Evolutionary conservation across 2,797 vertebrate species (phyloP).

Genomic region (Melanotaenia trifasciata): DNA sequence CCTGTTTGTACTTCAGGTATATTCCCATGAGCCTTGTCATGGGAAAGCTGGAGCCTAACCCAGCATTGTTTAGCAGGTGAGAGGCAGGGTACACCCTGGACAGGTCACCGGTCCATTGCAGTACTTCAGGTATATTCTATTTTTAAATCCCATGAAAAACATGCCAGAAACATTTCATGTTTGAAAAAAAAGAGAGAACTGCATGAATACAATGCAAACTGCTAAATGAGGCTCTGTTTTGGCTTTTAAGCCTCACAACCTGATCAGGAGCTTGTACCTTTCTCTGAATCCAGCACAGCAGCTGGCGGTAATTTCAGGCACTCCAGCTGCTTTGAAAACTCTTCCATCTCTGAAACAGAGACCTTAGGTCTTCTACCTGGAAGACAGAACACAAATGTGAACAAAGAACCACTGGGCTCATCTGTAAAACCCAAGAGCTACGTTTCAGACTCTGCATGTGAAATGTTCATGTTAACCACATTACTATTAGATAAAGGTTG

Average conservation of each 20-base stretch:
- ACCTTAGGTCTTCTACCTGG: slow-evolving; percentile 53
- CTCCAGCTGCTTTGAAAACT: slow-evolving; percentile 56
- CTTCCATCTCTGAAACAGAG: slow-evolving; percentile 41
- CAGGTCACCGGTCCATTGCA: too few species aligned
- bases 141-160: background rate
- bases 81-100: too few species aligned
- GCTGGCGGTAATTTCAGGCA: slow-evolving; percentile 54
- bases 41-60: too few species aligned
- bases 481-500: background rate
- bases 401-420: background rate
- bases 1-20: background rate
- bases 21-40: too few species aligned
- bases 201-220: background rate
- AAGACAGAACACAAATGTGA: slow-evolving; percentile 13
- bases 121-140: too few species aligned
- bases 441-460: background rate
- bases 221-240: background rate
- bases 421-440: too few species aligned
- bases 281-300: slow-evolving; percentile 31
- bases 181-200: background rate
- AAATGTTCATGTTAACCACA: background rate
- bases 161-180: background rate
- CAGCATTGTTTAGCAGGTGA: too few species aligned
- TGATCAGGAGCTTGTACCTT: slow-evolving; percentile 41
- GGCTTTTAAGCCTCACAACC: background rate